Percentiles rank a stretch among this genome's conserved stretches.
phyloP scores from a whole-genome alignment of 2,888 invertebrate species.

The Apantesis nais region DNA sequence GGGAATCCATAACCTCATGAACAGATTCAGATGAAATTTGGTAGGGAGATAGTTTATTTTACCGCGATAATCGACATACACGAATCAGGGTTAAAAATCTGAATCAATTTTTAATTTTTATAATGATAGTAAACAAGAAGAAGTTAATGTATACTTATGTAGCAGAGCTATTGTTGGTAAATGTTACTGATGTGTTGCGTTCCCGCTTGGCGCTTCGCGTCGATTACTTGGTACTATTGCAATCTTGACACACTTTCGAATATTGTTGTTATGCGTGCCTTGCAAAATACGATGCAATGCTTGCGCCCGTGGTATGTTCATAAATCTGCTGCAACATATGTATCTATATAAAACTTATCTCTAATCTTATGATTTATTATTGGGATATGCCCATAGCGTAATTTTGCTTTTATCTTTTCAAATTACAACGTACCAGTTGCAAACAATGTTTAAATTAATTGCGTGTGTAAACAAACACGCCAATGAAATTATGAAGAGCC shows the following conservation, averaged over 20 bases:
- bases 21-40: too few relatives aligned
- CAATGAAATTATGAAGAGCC: slow-evolving; percentile 38
- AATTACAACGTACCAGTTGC: slow-evolving; percentile 34
- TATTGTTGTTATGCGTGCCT: slow-evolving; percentile 79
- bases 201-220: slow-evolving; percentile 70
- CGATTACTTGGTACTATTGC: slow-evolving; percentile 71
- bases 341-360: slow-evolving; percentile 42
- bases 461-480: slow-evolving; percentile 40
- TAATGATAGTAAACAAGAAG: background rate
- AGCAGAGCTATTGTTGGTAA: slow-evolving; percentile 57
- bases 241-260: slow-evolving; percentile 85
- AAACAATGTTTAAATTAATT: slow-evolving; percentile 23
- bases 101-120: background rate
- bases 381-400: slow-evolving; percentile 28
- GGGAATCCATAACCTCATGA: too few relatives aligned
- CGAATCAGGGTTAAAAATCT: background rate
- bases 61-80: too few relatives aligned
- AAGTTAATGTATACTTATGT: slow-evolving; percentile 23
- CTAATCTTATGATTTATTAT: slow-evolving; percentile 35
- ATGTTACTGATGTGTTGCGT: slow-evolving; percentile 67
- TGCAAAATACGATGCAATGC: slow-evolving; percentile 77
- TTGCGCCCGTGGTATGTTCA: slow-evolving; percentile 53
- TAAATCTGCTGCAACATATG: slow-evolving; percentile 49
- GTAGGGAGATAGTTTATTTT: too few relatives aligned
- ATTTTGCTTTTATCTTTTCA: slow-evolving; percentile 37